Conservation (phyloP, 2,113 vertebrate species). For the Piaya cayana region DNA sequence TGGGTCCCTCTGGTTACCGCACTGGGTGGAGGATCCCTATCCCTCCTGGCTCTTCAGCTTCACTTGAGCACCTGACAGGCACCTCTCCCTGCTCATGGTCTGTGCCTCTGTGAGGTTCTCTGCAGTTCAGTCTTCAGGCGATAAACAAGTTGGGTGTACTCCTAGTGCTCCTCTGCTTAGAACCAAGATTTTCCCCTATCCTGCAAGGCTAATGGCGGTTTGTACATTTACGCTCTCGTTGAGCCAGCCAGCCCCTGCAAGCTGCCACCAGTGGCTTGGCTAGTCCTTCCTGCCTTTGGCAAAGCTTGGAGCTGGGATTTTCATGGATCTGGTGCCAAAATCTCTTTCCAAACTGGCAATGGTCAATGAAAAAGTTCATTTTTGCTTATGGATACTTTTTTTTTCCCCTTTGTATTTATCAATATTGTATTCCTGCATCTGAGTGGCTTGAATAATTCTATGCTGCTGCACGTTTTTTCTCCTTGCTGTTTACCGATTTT, state of each 20-base stretch:
- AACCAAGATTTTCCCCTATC: background rate
- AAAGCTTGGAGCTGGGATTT: background rate
- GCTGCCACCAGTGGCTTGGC: background rate
- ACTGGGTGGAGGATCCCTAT: background rate
- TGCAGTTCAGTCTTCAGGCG: background rate
- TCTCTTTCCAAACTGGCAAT: background rate
- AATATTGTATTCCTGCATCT: background rate
- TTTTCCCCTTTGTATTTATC: background rate
- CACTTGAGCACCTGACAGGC: background rate
- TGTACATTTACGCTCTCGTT: fast-evolving
- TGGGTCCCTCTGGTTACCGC: background rate
- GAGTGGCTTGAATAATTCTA: background rate
- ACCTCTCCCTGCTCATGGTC: background rate
- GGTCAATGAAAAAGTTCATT: background rate
- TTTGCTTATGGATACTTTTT: background rate
- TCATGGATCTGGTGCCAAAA: background rate
- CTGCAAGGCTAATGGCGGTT: background rate
- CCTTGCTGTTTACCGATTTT: background rate
- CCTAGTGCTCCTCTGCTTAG: background rate
- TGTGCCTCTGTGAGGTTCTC: background rate
- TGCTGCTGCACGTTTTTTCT: background rate
- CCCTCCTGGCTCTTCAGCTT: background rate
- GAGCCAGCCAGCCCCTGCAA: background rate
- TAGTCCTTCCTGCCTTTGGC: background rate
- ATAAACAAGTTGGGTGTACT: background rate